Base-by-base conservation (phyloP, 2,113 vertebrate genomes). In the Rhinolophus ferrumequinum region DNA sequence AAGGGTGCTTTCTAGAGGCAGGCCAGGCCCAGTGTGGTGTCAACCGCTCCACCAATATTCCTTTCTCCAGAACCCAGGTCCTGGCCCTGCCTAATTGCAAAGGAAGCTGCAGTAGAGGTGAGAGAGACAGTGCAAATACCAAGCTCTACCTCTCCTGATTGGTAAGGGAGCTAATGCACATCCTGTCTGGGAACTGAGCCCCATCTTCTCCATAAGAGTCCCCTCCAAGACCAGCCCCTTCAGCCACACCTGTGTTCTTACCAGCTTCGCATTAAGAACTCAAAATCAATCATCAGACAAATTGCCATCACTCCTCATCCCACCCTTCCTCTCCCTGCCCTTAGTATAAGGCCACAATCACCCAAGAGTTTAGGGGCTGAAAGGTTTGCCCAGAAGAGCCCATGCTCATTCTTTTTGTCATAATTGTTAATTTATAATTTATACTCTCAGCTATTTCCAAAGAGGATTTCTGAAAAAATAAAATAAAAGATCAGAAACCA, bases 341-440 rank as follows among this genome's bases (percentile, higher is more conserved):
- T 87, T 69, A 16, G 58, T 19, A 14, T 1, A 50, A 76, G 22
- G 52, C 44, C 60, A 58, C 77, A 52, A 13, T 24, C 38, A 1
- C 56, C 0, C 56, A 26, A 41, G 86, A 44, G 21, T 15, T 44
- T 3, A 28, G 10, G 24, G 54, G 33, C 41, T 77, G 16, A 73
- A 79, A 82, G 60, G 66, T 76, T 79, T 76, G 75, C 35, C 21
- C 15, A 47, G 69, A 84, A 41, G 8, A 41, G 50, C 22, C n/a
- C 67, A 28, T 4, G 41, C 50, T 52, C 33, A 8, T 82, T 75
- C 73, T 58, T 41, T 62, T 12, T 79, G 33, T 73, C 67, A 11
- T 95, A 88, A 97, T 70, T 93, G 89, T 81, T 94, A 28, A 94
- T 97, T 88, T 85, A 97, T 97, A 81, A 97, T 94, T 94, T 93